phyloP scores from a whole-genome alignment of 2,113 vertebrate species.

The Sinocyclocheilus rhinocerous region DNA sequence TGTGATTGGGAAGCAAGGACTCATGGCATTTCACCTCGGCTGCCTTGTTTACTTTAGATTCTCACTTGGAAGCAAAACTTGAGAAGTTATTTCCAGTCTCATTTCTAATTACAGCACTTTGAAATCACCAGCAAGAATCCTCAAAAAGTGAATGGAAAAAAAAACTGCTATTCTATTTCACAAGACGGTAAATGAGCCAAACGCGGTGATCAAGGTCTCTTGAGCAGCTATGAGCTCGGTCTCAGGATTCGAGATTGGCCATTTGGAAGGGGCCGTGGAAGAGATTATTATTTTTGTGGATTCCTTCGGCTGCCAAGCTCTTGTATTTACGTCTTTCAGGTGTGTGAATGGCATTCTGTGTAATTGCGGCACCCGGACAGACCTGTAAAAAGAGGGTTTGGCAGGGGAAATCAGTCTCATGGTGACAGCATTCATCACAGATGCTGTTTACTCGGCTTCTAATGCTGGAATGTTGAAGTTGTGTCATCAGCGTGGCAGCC shows the following conservation, averaged over 20 bases:
- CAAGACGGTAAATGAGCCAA: slow-evolving; percentile 14
- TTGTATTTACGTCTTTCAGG: slow-evolving; percentile 46
- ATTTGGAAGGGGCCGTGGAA: slow-evolving; percentile 24
- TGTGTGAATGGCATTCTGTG: slow-evolving; percentile 47
- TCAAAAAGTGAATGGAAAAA: not conserved
- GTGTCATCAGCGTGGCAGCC: not conserved
- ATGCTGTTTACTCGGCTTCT: slow-evolving; percentile 38
- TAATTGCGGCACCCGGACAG: slow-evolving; percentile 47
- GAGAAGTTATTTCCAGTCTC: not conserved
- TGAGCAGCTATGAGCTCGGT: slow-evolving; percentile 25
- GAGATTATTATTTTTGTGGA: slow-evolving; percentile 39
- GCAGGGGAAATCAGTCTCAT: slow-evolving; percentile 33
- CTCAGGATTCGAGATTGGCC: slow-evolving; percentile 27
- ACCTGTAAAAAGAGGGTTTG: slow-evolving; percentile 44
- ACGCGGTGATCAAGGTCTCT: slow-evolving; percentile 32
- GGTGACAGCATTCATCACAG: slow-evolving; percentile 42
- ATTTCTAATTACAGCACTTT: slow-evolving; percentile 29
- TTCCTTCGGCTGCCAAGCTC: slow-evolving; percentile 33
- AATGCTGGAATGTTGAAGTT: slow-evolving; percentile 18
- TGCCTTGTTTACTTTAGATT: slow-evolving; percentile 8
- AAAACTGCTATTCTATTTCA: slow-evolving; percentile 27
- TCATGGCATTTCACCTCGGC: not conserved
- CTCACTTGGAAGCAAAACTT: not conserved
- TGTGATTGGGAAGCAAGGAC: slow-evolving; percentile 29
- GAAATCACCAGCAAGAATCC: slow-evolving; percentile 15